phyloP scores from a whole-genome alignment of 2,888 invertebrate species.

The Isotomurus palustris region DNA sequence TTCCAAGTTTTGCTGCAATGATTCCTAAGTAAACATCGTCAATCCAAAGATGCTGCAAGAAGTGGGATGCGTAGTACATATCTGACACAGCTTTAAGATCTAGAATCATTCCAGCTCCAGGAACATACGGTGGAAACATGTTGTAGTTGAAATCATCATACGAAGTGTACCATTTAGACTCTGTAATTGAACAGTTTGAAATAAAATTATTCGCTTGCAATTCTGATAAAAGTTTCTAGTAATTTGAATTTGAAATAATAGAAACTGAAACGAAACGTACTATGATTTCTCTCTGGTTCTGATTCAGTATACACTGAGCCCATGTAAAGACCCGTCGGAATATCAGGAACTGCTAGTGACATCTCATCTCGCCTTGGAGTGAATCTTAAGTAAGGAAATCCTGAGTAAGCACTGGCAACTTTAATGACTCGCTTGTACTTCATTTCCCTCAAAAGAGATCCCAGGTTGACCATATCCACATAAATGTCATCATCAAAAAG shows the following conservation, averaged over 20 bases:
- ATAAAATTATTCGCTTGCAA: not conserved
- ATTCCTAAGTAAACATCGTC: slow-evolving; percentile 36
- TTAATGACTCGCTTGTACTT: not conserved
- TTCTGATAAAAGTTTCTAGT: too few species aligned
- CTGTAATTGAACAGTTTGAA: not conserved
- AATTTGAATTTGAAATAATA: not conserved
- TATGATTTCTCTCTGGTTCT: not conserved
- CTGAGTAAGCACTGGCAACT: not conserved
- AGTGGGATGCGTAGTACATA: slow-evolving; percentile 24
- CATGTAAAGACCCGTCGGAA: not conserved
- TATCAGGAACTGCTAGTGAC: not conserved
- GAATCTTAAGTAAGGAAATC: not conserved
- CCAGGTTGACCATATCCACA: slow-evolving; percentile 9
- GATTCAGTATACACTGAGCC: not conserved
- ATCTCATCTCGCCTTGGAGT: not conserved
- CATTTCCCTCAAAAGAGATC: not conserved
- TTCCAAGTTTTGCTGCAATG: slow-evolving; percentile 24
- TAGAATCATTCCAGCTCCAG: slow-evolving; percentile 27
- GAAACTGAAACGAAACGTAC: not conserved
- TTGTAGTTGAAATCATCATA: slow-evolving; percentile 19
- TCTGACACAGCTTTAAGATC: slow-evolving; percentile 13
- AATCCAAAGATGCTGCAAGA: slow-evolving; percentile 20
- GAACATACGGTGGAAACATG: slow-evolving; percentile 25
- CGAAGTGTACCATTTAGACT: slow-evolving; percentile 14
- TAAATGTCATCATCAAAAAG: slow-evolving; percentile 32